Conservation (phyloP, 2,888 invertebrate species). For the Chydorus sphaericus region DNA sequence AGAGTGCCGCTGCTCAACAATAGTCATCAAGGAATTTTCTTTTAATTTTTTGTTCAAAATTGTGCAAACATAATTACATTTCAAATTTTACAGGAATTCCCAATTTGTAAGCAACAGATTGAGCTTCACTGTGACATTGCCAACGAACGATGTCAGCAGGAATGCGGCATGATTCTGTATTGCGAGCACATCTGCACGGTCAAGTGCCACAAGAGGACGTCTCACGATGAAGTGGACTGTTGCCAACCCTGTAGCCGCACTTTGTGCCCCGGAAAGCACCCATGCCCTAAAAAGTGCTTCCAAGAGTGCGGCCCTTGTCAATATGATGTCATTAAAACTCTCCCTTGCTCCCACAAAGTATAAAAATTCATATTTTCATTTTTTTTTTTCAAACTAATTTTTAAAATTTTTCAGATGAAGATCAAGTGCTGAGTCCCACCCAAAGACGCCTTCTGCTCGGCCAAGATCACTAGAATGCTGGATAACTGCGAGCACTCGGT, state of each 20-base stretch:
- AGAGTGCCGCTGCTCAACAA: not conserved
- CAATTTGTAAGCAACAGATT: not conserved
- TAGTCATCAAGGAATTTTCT: not conserved
- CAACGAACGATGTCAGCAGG: not conserved
- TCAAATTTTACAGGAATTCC: not conserved
- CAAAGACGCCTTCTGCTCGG: conserved; percentile 10
- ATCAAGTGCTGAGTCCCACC: conserved; percentile 14
- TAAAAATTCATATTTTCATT: not conserved
- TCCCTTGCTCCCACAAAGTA: conserved; percentile 8
- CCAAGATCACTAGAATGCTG: conserved; percentile 12
- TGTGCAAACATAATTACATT: not conserved
- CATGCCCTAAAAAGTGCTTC: conserved; percentile 6
- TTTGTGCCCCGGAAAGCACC: conserved; percentile 7
- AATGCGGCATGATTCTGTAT: not conserved
- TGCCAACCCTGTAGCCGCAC: conserved; percentile 1
- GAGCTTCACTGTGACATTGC: not conserved
- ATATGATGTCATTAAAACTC: not conserved
- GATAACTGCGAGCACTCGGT: conserved; percentile 11
- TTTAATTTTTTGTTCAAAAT: too few species aligned
- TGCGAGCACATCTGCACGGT: conserved; percentile 7
- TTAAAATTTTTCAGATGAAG: conserved; percentile 1
- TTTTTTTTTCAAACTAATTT: not conserved
- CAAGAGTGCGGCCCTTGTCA: conserved; percentile 8
- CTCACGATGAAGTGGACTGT: not conserved
- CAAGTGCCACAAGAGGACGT: conserved; percentile 2